phyloP scores from a whole-genome alignment of 2,888 invertebrate genomes.

The Sabellastarte sp. region DNA sequence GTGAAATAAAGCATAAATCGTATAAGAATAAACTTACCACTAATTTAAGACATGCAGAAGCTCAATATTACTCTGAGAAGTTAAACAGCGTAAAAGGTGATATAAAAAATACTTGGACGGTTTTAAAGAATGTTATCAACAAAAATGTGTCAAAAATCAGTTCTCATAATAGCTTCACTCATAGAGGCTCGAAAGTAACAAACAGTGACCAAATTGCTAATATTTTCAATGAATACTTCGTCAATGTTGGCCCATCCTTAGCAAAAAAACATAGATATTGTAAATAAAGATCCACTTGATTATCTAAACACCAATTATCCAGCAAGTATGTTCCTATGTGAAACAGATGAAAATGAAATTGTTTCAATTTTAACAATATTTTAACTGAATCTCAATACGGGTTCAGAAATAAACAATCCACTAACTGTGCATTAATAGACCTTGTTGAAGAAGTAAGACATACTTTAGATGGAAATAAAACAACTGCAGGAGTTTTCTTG shows the following conservation, averaged over 20 bases:
- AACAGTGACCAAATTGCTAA: background rate
- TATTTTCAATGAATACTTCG: constrained; percentile 1
- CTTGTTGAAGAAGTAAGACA: background rate
- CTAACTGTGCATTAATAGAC: background rate
- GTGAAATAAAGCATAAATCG: background rate
- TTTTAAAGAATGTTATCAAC: too few species aligned
- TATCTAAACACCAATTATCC: background rate
- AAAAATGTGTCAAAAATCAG: background rate
- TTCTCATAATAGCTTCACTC: background rate
- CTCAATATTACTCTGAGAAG: background rate
- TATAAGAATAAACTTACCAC: background rate
- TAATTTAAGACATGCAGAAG: background rate
- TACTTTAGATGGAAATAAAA: background rate
- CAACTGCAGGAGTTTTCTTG: background rate
- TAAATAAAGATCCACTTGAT: background rate
- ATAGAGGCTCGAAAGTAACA: background rate
- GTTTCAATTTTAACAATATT: background rate
- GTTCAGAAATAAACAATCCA: constrained; percentile 1
- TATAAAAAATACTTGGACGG: background rate
- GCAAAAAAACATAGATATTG: background rate
- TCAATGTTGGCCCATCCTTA: constrained; percentile 1
- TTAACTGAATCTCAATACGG: background rate
- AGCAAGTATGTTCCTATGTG: background rate
- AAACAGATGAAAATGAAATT: background rate
- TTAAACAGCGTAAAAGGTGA: background rate